Conservation (phyloP, 2,797 vertebrate species). For the Propithecus deckenii region DNA sequence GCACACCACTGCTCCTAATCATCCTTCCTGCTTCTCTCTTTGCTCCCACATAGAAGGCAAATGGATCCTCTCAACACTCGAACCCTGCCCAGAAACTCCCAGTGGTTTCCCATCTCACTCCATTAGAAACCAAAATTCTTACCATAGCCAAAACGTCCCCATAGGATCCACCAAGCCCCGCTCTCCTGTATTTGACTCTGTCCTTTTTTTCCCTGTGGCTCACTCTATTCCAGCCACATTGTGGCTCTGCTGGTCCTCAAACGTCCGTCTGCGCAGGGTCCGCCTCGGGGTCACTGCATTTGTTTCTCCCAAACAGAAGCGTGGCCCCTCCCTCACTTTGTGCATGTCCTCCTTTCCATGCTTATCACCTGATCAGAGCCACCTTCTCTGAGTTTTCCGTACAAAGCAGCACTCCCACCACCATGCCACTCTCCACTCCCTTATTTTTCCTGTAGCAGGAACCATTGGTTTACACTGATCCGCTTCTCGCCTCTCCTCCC, state of each 20-base stretch:
- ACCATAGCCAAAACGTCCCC: not conserved
- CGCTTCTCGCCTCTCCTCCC: not conserved
- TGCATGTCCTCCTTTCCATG: not conserved
- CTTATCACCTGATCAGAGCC: not conserved
- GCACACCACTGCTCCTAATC: not conserved
- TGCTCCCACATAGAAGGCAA: not conserved
- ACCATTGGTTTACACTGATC: not conserved
- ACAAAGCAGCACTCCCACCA: not conserved
- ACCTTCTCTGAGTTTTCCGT: not conserved
- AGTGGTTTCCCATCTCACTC: not conserved
- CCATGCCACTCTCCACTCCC: not conserved
- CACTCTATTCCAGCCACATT: not conserved
- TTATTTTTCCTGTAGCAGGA: not conserved
- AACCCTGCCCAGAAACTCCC: not conserved
- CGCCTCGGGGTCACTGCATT: not conserved
- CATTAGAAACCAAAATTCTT: not conserved
- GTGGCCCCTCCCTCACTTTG: not conserved
- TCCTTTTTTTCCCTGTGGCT: not conserved
- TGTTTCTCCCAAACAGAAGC: not conserved
- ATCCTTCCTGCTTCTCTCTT: not conserved
- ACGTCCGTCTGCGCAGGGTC: not conserved
- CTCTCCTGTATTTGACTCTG: rapidly evolving
- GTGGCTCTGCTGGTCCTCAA: not conserved
- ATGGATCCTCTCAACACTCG: not conserved
- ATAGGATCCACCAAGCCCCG: not conserved